Percentiles rank a stretch among this genome's conserved stretches.
Evolutionary conservation across 2,113 vertebrate genomes (phyloP).

Genomic region (Seriola rivoliana): DNA sequence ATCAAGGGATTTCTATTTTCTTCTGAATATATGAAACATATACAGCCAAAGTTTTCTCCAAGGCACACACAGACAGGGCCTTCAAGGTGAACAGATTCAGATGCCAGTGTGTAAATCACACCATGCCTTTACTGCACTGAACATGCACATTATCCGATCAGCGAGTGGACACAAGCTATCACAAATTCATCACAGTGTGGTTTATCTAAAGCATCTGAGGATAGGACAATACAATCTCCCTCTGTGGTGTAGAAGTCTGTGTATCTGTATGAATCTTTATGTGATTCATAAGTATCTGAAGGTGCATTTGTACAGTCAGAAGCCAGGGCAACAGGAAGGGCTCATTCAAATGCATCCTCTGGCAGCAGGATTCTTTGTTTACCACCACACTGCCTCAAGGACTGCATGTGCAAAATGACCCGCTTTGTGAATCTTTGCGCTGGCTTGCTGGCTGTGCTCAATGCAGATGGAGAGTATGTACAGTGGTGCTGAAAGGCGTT

Average conservation of each 20-base stretch:
- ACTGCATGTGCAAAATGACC: slow-evolving; percentile 61
- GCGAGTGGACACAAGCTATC: slow-evolving; percentile 34
- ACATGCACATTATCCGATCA: slow-evolving; percentile 55
- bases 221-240: slow-evolving; percentile 78
- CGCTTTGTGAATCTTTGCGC: slow-evolving; percentile 51
- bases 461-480: slow-evolving; percentile 79
- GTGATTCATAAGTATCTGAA: slow-evolving; percentile 73
- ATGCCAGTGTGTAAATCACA: slow-evolving; percentile 57
- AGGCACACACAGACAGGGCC: slow-evolving; percentile 46
- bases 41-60: slow-evolving; percentile 35
- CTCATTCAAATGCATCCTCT: slow-evolving; percentile 65
- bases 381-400: slow-evolving; percentile 28
- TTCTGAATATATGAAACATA: slow-evolving; percentile 31
- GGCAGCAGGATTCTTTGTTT: slow-evolving; percentile 40
- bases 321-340: slow-evolving; percentile 68
- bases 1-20: neutral
- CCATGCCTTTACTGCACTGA: slow-evolving; percentile 49
- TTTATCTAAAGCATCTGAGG: slow-evolving; percentile 56
- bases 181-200: slow-evolving; percentile 44
- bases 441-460: slow-evolving; percentile 72
- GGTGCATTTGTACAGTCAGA: slow-evolving; percentile 77
- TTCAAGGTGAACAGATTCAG: slow-evolving; percentile 51
- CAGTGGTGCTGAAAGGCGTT: slow-evolving; percentile 66
- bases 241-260: slow-evolving; percentile 71
- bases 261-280: slow-evolving; percentile 75